A percentile compares a stretch with the other conserved stretches of the same genome.
phyloP scores from a whole-genome alignment of 1,140 invertebrate species.

The Aphis craccivora region DNA sequence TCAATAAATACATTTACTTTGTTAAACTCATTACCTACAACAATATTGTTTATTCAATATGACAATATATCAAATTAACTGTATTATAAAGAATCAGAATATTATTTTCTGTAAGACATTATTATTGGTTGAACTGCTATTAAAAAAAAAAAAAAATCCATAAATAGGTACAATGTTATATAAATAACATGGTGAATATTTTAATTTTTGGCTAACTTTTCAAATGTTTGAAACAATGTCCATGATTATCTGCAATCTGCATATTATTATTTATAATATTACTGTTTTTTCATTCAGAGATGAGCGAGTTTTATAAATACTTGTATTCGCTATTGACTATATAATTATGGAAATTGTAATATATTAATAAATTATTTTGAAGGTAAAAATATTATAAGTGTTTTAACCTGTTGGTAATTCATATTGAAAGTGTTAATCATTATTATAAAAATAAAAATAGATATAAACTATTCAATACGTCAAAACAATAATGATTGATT shows the following conservation, averaged over 20 bases:
- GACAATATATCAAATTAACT: too few species aligned
- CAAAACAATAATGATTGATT: not conserved
- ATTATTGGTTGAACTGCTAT: not conserved
- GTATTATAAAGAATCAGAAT: not conserved
- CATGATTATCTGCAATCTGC: not conserved
- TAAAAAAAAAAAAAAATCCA: not conserved
- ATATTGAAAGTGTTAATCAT: not conserved
- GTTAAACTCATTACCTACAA: not conserved
- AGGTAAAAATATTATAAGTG: slow-evolving; percentile 17
- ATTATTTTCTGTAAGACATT: not conserved
- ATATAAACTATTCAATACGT: slow-evolving; percentile 1
- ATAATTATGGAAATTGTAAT: not conserved
- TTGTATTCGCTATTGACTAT: not conserved
- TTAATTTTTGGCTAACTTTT: not conserved
- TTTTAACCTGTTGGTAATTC: not conserved
- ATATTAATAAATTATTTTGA: slow-evolving; percentile 14
- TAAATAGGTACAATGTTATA: not conserved
- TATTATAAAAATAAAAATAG: not conserved
- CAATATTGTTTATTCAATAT: not conserved
- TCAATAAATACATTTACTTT: not conserved
- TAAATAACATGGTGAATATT: not conserved
- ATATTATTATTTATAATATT: not conserved
- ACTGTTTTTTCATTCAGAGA: not conserved
- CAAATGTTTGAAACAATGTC: not conserved
- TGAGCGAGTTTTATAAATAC: slow-evolving; percentile 10